A percentile compares a stretch with the other conserved stretches of the same genome.
Evolutionary conservation across 2,888 invertebrate genomes (phyloP).

Genomic region (Furcula furcula): DNA sequence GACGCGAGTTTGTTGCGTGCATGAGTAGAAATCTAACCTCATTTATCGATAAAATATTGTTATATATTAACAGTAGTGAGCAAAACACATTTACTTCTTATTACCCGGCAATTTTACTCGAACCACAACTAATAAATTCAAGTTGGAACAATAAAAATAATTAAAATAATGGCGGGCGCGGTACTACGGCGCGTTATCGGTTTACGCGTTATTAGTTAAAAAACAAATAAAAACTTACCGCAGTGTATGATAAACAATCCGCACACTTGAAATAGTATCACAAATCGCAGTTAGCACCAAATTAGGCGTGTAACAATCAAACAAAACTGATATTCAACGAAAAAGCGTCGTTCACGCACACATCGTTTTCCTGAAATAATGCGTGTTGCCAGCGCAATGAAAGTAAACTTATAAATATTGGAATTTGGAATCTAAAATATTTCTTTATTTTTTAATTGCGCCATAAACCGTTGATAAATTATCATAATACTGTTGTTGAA

Average conservation of each 20-base stretch:
- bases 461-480: too few relatives aligned
- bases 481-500: too few relatives aligned
- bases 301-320: constrained; percentile 36
- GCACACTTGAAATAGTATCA: constrained; percentile 39
- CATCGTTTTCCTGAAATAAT: constrained; percentile 47
- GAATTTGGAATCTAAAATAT: constrained; percentile 7
- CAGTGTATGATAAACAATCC: constrained; percentile 32
- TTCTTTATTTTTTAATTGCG: too few relatives aligned
- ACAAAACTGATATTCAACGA: constrained; percentile 40
- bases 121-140: constrained; percentile 4
- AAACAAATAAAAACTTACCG: constrained; percentile 49
- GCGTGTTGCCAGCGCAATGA: constrained; percentile 37
- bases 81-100: background rate
- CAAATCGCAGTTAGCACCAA: constrained; percentile 39
- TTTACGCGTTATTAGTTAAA: constrained; percentile 14
- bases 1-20: constrained; percentile 5
- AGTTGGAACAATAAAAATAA: constrained; percentile 34
- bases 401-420: too few relatives aligned
- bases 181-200: constrained; percentile 58
- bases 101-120: constrained; percentile 3
- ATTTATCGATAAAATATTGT: constrained; percentile 2
- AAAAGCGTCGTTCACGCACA: constrained; percentile 52
- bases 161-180: constrained; percentile 70
- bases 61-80: background rate
- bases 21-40: constrained; percentile 23